Percentiles rank a stretch among this genome's conserved stretches.
Conservation (phyloP, 2,797 vertebrate species). For the Melanogrammus aeglefinus region DNA sequence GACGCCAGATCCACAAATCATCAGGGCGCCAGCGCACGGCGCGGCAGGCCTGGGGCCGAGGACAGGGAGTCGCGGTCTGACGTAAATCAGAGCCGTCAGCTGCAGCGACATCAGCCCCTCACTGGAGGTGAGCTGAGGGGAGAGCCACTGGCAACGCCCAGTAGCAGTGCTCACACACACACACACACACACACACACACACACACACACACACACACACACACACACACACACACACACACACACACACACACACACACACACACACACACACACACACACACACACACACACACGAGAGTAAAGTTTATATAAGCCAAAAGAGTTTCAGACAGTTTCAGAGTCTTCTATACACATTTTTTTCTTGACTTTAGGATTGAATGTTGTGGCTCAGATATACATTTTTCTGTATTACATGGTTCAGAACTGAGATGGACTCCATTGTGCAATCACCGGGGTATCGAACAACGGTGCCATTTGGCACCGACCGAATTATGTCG, state of each 20-base stretch:
- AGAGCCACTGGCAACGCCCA: background rate
- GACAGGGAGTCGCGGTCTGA: background rate
- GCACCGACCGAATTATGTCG: too few relatives aligned
- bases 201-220: background rate
- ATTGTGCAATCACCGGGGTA: too few relatives aligned
- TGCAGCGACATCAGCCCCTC: background rate
- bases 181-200: background rate
- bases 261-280: background rate
- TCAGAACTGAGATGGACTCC: background rate
- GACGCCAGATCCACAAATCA: background rate
- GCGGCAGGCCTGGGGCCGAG: background rate
- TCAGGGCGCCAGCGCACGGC: background rate
- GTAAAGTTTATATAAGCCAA: background rate
- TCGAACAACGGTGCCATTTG: too few relatives aligned
- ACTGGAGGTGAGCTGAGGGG: background rate
- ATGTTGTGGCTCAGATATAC: background rate
- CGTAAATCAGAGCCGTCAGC: slow-evolving; percentile 2
- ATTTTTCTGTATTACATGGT: background rate
- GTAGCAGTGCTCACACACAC: background rate
- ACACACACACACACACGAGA: background rate
- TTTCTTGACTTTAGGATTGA: background rate
- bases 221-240: background rate
- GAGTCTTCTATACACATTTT: background rate
- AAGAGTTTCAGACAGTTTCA: background rate
- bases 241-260: background rate